Conservation (phyloP, 2,113 vertebrate species). For the Eptesicus fuscus region DNA sequence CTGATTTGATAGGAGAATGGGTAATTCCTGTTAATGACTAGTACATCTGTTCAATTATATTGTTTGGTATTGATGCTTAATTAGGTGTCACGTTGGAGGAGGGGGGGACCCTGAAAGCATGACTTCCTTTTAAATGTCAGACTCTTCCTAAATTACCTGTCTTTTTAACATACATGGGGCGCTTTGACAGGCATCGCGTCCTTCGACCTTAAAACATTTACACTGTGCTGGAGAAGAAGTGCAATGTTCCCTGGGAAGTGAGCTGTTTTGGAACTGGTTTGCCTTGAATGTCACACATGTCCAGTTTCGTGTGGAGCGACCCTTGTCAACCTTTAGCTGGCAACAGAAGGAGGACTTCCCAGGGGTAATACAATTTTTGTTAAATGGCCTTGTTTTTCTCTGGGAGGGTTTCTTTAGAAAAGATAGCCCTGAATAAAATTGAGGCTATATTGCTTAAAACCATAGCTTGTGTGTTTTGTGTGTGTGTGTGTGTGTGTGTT, state of each 20-base stretch:
- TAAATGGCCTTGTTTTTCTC: neutral
- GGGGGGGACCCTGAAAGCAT: slow-evolving; percentile 54
- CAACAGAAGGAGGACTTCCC: slow-evolving; percentile 22
- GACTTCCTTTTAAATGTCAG: slow-evolving; percentile 77
- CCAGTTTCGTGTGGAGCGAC: slow-evolving; percentile 74
- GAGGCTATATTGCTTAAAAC: neutral
- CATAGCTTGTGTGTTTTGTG: neutral
- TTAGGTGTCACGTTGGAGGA: slow-evolving; percentile 79
- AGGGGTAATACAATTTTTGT: slow-evolving; percentile 15
- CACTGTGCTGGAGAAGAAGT: slow-evolving; percentile 65
- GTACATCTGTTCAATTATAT: slow-evolving; percentile 84
- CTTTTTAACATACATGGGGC: slow-evolving; percentile 73
- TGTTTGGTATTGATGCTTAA: slow-evolving; percentile 83
- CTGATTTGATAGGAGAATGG: slow-evolving; percentile 79
- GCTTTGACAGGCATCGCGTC: slow-evolving; percentile 71
- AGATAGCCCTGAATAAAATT: neutral
- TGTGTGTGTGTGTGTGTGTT: too few species aligned
- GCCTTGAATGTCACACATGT: slow-evolving; percentile 73
- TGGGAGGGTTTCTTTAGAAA: slow-evolving; percentile 2
- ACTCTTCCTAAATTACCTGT: slow-evolving; percentile 76
- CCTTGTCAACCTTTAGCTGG: slow-evolving; percentile 73
- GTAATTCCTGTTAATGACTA: slow-evolving; percentile 82
- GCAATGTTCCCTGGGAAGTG: slow-evolving; percentile 41
- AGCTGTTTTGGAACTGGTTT: slow-evolving; percentile 72
- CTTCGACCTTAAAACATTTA: slow-evolving; percentile 78